Evolutionary conservation across 2,113 vertebrate species (phyloP).

Genomic region (Piaya cayana): DNA sequence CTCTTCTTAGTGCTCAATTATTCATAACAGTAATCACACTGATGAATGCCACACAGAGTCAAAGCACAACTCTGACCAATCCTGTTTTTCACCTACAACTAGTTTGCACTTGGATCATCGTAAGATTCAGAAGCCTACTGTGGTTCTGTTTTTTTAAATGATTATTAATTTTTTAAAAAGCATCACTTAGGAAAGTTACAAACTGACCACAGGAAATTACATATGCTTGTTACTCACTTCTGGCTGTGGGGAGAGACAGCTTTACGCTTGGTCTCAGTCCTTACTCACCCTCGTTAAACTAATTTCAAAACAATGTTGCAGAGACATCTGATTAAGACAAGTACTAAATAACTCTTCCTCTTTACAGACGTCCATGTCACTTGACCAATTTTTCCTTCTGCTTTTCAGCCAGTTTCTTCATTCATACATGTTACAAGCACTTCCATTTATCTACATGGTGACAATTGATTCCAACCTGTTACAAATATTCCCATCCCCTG

Average conservation of each 20-base stretch:
- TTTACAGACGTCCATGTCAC: not conserved
- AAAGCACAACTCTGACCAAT: not conserved
- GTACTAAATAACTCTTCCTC: not conserved
- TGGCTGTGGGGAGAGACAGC: not conserved
- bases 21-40: constrained; percentile 3
- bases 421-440: not conserved
- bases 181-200: not conserved
- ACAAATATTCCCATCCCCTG: not conserved
- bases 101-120: not conserved
- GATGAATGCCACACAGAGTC: not conserved
- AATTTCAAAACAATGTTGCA: not conserved
- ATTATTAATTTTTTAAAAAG: not conserved
- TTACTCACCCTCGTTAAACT: not conserved
- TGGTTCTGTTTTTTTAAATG: not conserved
- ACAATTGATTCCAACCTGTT: not conserved
- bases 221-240: not conserved
- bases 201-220: not conserved
- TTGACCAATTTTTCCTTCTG: not conserved
- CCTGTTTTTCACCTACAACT: not conserved
- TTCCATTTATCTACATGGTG: not conserved
- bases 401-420: not conserved
- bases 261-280: not conserved
- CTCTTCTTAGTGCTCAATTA: not conserved
- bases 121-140: not conserved
- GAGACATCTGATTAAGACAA: not conserved